These are phyloP conservation scores for Polydrusus tereticollis DNA, from an alignment of 2,888 invertebrate genomes.

Conservation along the genomic window DNA sequence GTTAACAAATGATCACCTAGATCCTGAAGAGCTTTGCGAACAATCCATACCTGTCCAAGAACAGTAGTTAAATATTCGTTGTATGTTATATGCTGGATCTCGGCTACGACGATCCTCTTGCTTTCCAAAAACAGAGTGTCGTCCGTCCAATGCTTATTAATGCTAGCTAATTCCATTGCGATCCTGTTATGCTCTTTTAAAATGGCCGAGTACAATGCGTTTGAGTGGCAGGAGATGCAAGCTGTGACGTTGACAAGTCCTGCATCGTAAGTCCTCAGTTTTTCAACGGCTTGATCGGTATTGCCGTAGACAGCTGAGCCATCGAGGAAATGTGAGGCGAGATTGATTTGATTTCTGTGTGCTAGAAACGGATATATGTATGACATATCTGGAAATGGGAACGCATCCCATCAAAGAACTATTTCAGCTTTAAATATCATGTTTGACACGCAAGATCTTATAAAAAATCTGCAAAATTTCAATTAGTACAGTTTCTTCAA, in stretches of 20 bases:
- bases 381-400: not conserved
- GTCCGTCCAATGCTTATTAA: conserved; percentile 87
- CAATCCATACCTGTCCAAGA: conserved; percentile 78
- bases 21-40: too few species aligned
- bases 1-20: too few species aligned
- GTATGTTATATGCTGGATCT: conserved; percentile 87
- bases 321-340: conserved; percentile 86
- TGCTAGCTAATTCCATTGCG: conserved; percentile 76
- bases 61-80: conserved; percentile 86
- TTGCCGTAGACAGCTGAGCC: conserved; percentile 87
- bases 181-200: conserved; percentile 85
- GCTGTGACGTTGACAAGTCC: conserved; percentile 79
- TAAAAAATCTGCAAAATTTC: not conserved
- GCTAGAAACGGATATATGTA: conserved; percentile 65
- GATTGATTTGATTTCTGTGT: conserved; percentile 86
- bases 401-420: too few species aligned
- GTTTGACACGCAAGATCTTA: not conserved
- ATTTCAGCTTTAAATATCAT: too few species aligned
- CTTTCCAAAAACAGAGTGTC: conserved; percentile 83
- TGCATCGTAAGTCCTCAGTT: conserved; percentile 77
- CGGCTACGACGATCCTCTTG: conserved; percentile 79
- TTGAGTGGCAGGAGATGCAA: conserved; percentile 77
- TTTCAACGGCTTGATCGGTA: conserved; percentile 78
- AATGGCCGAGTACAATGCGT: conserved; percentile 80
- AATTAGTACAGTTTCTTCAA: conserved; percentile 3